Base-by-base conservation (phyloP, 2,888 invertebrate species). In the Ephialtes manifestator region DNA sequence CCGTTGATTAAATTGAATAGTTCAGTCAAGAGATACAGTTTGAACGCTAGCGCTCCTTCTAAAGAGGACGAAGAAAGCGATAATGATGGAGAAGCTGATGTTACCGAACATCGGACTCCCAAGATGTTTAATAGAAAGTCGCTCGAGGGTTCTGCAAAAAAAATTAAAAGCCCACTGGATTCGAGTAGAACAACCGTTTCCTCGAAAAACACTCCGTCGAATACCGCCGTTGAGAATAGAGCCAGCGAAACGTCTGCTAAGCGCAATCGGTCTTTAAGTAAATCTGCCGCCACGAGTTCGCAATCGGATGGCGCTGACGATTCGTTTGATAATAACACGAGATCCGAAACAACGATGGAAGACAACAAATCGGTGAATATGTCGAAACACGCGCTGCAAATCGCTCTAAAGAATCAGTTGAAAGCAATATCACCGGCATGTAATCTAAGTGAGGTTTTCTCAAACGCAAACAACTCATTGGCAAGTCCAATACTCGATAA, bases 211-310 rank as follows among this genome's bases (percentile, higher is more conserved):
- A 79, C 60, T 15, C 63, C 79, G 28, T 51, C 46, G 51, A 79
- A 51, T 18, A 24, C 1, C 24, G 24, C 2, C 24, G 43, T 3
- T 4, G 74, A 60, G 4, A 70, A 13, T 8, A 58, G 35, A 35
- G 55, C 28, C 10, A 78, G 15, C 13, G 58, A 70, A 8, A 28
- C 76, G n/a, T n/a, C 78, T 43, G 65, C 70, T 2, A 75, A 72
- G 31, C 72, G 78, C 35, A 81, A 65, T 20, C 39, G 71, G 20
- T 86, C 81, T 15, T 8, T 39, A 51, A 72, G 3, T 43, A 78
- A 46, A 46, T 15, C 63, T 43, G 58, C 18, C 35, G 58, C 18
- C 35, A 18, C 5, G 35, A 46, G 31, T 13, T 71, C 18, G 51
- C 51, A n/a, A n/a, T 51, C n/a, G 4, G 58, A 60, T 46, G 39